phyloP scores from a whole-genome alignment of 2,797 vertebrate genomes.

The Harpagifer antarcticus region DNA sequence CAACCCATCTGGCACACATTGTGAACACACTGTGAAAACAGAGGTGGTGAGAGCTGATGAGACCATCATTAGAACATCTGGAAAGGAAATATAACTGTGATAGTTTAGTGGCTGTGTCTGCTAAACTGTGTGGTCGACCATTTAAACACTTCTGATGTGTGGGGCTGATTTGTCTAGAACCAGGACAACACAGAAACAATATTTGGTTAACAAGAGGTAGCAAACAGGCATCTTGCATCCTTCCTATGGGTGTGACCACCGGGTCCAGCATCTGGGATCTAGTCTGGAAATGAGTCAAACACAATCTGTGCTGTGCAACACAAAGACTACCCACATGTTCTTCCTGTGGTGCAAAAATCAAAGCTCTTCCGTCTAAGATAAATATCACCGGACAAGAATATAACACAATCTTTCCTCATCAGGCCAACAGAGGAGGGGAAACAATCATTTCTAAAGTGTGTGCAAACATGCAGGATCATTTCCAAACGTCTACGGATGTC shows the following conservation, averaged over 20 bases:
- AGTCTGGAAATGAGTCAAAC: conserved; percentile 49
- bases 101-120: conserved; percentile 34
- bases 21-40: conserved; percentile 39
- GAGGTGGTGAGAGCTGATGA: conserved; percentile 53
- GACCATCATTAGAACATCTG: conserved; percentile 52
- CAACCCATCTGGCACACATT: conserved; percentile 45
- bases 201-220: conserved; percentile 35
- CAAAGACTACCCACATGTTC: conserved; percentile 46
- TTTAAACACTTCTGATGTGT: conserved; percentile 23
- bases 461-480: conserved; percentile 47
- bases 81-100: conserved; percentile 35
- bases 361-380: conserved; percentile 54
- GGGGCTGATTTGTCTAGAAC: conserved; percentile 6
- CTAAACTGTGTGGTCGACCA: conserved; percentile 32
- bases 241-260: conserved; percentile 63
- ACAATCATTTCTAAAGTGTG: conserved; percentile 46
- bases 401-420: conserved; percentile 55
- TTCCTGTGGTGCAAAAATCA: conserved; percentile 59
- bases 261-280: conserved; percentile 62
- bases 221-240: conserved; percentile 43
- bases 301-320: conserved; percentile 31
- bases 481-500: conserved; percentile 36
- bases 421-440: conserved; percentile 46
- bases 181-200: conserved; percentile 33
- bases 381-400: conserved; percentile 48